These are phyloP conservation scores for Aphelinus certus DNA, from an alignment of 1,140 invertebrate species.

Conservation along the genomic window DNA sequence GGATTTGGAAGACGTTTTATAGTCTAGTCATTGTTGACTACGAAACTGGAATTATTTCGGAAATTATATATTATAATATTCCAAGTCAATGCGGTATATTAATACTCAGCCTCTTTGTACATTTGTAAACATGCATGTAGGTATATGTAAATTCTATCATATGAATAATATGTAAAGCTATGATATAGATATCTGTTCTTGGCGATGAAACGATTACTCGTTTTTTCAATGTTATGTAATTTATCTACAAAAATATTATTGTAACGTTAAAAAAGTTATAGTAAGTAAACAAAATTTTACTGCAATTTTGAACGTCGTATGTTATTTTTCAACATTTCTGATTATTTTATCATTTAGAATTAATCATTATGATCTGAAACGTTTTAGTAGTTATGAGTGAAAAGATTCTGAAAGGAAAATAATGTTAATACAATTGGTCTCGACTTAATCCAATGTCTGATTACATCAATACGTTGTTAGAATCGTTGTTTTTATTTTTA, in stretches of 20 bases:
- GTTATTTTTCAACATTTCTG: no score
- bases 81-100: constrained; percentile 25
- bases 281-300: constrained; percentile 18
- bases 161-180: constrained; percentile 2
- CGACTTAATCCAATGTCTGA: no score
- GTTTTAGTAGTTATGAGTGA: no score
- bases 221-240: constrained; percentile 33
- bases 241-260: constrained; percentile 34
- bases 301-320: background rate
- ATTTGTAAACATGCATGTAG: constrained; percentile 37
- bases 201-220: background rate
- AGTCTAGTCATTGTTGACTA: constrained; percentile 53
- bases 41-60: constrained; percentile 1
- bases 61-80: constrained; percentile 6
- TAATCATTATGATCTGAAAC: no score
- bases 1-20: constrained; percentile 63
- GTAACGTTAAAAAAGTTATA: constrained; percentile 31
- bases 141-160: constrained; percentile 30
- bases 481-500: no score
- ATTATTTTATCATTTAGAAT: no score
- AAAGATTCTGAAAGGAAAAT: no score
- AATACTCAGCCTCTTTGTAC: constrained; percentile 33
- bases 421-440: no score
- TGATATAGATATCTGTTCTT: background rate
- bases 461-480: no score